phyloP scores from a whole-genome alignment of 2,888 invertebrate genomes.

The Coenonympha glycerion region DNA sequence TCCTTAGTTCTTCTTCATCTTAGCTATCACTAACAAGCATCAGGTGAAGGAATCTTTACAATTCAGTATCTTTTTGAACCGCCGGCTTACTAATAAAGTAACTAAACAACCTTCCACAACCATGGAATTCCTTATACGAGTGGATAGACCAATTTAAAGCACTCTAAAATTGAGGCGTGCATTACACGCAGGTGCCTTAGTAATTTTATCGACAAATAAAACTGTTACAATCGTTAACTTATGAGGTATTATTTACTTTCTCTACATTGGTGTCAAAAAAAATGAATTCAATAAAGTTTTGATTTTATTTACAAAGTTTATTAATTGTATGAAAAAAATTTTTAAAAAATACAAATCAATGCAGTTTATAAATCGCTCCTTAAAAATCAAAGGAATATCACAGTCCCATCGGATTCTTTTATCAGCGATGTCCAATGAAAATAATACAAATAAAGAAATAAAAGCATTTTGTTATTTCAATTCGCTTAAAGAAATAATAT shows the following conservation, averaged over 20 bases:
- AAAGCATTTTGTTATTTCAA: background rate
- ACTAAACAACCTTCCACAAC: slow-evolving; percentile 64
- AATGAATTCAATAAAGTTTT: no score
- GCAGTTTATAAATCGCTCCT: no score
- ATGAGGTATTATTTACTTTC: slow-evolving; percentile 12
- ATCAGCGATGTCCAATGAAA: background rate
- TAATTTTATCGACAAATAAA: slow-evolving; percentile 67
- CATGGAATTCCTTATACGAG: slow-evolving; percentile 69
- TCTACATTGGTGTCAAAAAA: background rate
- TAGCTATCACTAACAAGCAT: slow-evolving; percentile 36
- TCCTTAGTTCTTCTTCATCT: background rate
- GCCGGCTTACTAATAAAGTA: slow-evolving; percentile 63
- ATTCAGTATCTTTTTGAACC: slow-evolving; percentile 48
- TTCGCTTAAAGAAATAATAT: slow-evolving; percentile 14
- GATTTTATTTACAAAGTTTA: no score
- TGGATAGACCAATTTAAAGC: slow-evolving; percentile 62
- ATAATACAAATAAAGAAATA: background rate
- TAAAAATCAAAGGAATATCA: background rate
- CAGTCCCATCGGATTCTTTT: background rate
- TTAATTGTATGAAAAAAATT: no score
- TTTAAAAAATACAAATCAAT: no score
- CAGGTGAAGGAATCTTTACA: slow-evolving; percentile 45
- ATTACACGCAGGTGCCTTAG: slow-evolving; percentile 38
- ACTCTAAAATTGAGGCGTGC: slow-evolving; percentile 53
- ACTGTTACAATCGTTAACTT: slow-evolving; percentile 43